phyloP scores from a whole-genome alignment of 2,888 invertebrate species.

The Barypeithes pellucidus region DNA sequence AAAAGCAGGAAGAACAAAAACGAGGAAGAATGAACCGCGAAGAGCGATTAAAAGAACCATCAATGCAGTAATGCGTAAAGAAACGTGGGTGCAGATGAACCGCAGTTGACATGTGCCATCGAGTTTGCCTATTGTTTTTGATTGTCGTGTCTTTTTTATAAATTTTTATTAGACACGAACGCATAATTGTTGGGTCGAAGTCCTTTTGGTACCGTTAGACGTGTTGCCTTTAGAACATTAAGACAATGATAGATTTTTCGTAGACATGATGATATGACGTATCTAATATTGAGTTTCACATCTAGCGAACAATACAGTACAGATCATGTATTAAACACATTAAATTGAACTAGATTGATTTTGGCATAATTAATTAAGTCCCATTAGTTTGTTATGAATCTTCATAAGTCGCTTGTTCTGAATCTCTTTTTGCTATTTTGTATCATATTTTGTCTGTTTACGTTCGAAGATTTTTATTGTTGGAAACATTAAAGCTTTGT shows the following conservation, averaged over 20 bases:
- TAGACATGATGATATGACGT: neutral
- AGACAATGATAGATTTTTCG: neutral
- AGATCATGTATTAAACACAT: no score
- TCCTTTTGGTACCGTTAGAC: slow-evolving; percentile 44
- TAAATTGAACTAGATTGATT: no score
- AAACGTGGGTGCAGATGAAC: slow-evolving; percentile 31
- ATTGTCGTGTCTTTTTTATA: slow-evolving; percentile 20
- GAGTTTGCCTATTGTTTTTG: slow-evolving; percentile 36
- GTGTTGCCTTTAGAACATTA: slow-evolving; percentile 1
- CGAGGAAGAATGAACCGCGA: slow-evolving; percentile 19
- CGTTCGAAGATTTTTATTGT: neutral
- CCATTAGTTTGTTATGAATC: no score
- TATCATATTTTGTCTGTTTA: no score
- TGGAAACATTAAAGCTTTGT: neutral
- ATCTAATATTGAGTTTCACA: neutral
- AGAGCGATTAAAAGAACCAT: slow-evolving; percentile 36
- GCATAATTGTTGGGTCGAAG: slow-evolving; percentile 32
- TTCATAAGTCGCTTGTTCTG: no score
- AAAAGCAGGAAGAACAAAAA: slow-evolving; percentile 23
- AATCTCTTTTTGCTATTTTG: no score
- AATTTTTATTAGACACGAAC: slow-evolving; percentile 19
- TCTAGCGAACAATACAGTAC: neutral
- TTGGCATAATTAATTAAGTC: no score
- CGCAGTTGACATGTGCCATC: slow-evolving; percentile 39
- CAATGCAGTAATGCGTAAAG: slow-evolving; percentile 32